Percentiles rank a stretch among this genome's conserved stretches.
phyloP scores from a whole-genome alignment of 30 jellyfish, hydroid and myxozoan species.

The Pelagia noctiluca region DNA sequence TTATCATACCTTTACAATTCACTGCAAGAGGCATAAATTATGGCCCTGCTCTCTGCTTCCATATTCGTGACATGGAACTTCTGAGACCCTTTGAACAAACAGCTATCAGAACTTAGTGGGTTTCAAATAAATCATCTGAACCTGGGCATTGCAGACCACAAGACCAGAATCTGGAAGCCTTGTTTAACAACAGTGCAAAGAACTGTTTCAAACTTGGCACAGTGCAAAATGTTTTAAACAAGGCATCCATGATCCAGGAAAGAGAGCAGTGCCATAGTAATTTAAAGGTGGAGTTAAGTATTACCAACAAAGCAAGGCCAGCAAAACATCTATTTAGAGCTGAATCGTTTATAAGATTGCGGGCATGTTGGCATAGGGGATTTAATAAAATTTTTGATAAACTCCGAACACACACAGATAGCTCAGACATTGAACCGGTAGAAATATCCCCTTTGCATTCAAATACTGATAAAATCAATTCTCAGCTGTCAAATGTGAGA shows the following conservation, averaged over 20 bases:
- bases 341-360: not conserved
- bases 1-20: not conserved
- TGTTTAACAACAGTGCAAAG: conserved; percentile 9
- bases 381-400: not conserved
- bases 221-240: conserved; percentile 10
- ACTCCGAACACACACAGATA: not conserved
- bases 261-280: not conserved
- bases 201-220: not conserved
- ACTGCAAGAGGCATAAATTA: conserved; percentile 8
- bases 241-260: conserved; percentile 18
- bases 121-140: conserved; percentile 1
- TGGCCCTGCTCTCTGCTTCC: conserved; percentile 20
- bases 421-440: not conserved
- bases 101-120: not conserved
- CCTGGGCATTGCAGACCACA: conserved; percentile 29
- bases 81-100: not conserved
- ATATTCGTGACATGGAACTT: not conserved
- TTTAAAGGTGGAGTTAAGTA: conserved; percentile 9
- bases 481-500: conserved; percentile 37
- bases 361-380: conserved; percentile 14
- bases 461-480: not conserved
- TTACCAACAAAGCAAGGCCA: not conserved
- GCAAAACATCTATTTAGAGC: conserved; percentile 1
- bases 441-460: conserved; percentile 14
- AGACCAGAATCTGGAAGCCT: conserved; percentile 15